These are phyloP conservation scores for Rhimphoctona megacephalus DNA, from an alignment of 2,888 invertebrate species.

Conservation along the genomic window DNA sequence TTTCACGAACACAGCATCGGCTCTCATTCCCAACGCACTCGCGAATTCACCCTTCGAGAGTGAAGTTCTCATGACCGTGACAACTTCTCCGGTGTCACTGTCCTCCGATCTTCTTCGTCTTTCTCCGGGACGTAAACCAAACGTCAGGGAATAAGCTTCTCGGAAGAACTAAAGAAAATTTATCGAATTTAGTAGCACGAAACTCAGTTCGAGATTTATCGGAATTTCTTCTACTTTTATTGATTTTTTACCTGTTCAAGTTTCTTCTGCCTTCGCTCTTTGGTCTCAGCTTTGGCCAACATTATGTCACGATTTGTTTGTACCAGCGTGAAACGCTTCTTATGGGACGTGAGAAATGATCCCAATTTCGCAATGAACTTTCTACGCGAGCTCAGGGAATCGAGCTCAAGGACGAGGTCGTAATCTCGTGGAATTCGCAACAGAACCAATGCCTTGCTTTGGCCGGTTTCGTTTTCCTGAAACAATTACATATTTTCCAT, in stretches of 20 bases:
- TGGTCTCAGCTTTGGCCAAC: conserved; percentile 96
- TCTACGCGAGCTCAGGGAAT: conserved; percentile 91
- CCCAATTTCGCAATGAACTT: conserved; percentile 96
- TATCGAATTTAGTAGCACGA: neutral
- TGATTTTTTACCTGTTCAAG: conserved; percentile 88
- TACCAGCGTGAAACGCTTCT: conserved; percentile 90
- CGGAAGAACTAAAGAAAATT: conserved; percentile 91
- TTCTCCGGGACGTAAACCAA: conserved; percentile 95
- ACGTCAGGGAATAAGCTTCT: conserved; percentile 97
- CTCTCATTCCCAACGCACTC: conserved; percentile 97
- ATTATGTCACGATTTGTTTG: conserved; percentile 93
- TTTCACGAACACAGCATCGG: conserved; percentile 97
- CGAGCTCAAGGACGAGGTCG: conserved; percentile 96
- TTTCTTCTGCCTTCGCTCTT: conserved; percentile 95
- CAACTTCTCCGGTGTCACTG: conserved; percentile 92
- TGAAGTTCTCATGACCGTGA: conserved; percentile 97
- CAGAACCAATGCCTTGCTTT: conserved; percentile 92
- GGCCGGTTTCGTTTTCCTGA: conserved; percentile 89
- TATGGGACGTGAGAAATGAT: conserved; percentile 92
- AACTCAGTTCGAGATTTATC: neutral
- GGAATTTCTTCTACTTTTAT: conserved; percentile 6
- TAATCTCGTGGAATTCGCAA: conserved; percentile 94
- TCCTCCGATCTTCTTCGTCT: conserved; percentile 90
- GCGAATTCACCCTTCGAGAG: conserved; percentile 97
- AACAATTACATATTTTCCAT: conserved; percentile 68